These are phyloP conservation scores for Ethmia dodecea DNA, from an alignment of 2,888 invertebrate species.

Conservation along the genomic window DNA sequence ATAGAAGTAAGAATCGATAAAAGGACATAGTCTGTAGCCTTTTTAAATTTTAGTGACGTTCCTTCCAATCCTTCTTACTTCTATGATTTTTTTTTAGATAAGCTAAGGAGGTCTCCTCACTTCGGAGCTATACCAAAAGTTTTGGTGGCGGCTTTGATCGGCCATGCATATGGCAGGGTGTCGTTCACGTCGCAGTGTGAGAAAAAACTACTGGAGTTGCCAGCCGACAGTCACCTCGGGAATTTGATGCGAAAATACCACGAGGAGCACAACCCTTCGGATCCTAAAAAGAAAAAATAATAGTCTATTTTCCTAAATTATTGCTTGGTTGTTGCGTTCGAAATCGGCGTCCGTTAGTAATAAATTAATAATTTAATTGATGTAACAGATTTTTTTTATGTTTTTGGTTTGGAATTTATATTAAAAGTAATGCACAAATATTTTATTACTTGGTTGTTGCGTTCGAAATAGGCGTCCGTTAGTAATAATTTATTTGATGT, in stretches of 20 bases:
- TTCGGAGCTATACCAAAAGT: conserved; percentile 85
- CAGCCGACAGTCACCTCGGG: conserved; percentile 81
- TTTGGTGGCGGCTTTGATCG: conserved; percentile 77
- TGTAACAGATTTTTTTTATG: too few relatives aligned
- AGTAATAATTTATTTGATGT: too few relatives aligned
- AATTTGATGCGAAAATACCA: conserved; percentile 78
- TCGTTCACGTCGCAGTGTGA: conserved; percentile 85
- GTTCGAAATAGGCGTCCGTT: too few relatives aligned
- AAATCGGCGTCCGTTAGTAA: too few relatives aligned
- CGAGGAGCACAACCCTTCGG: conserved; percentile 26
- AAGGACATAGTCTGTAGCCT: not conserved
- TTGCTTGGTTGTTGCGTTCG: too few relatives aligned
- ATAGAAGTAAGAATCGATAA: conserved; percentile 58
- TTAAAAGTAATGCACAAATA: too few relatives aligned
- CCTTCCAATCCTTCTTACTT: conserved; percentile 53
- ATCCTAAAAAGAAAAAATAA: conserved; percentile 18
- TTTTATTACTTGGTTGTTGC: too few relatives aligned
- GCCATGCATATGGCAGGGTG: conserved; percentile 86
- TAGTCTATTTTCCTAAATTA: too few relatives aligned
- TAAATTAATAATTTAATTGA: too few relatives aligned
- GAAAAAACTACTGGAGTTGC: conserved; percentile 83
- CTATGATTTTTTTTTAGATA: conserved; percentile 75
- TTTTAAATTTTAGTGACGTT: conserved; percentile 30
- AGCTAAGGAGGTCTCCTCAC: conserved; percentile 71
- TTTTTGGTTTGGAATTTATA: too few relatives aligned